These are phyloP conservation scores for Sparidentex hasta DNA, from an alignment of 2,797 vertebrate species.

Conservation along the genomic window DNA sequence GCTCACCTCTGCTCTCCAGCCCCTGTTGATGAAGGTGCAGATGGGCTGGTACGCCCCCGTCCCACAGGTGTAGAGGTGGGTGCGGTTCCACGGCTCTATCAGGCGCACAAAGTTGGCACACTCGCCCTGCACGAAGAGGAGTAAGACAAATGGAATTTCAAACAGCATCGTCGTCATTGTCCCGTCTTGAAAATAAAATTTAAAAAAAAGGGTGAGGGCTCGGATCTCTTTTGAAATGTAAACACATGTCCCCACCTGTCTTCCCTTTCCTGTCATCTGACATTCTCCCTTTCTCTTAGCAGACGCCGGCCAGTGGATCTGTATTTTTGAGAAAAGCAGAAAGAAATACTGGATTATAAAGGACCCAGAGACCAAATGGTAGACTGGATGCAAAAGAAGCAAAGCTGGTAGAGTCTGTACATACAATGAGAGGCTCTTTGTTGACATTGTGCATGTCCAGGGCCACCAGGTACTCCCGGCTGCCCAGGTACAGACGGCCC, in stretches of 20 bases:
- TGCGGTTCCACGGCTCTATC: conserved; percentile 91
- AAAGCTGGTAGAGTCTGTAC: conserved; percentile 48
- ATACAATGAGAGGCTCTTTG: conserved; percentile 91
- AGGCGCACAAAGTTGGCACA: conserved; percentile 91
- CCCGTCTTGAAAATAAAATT: conserved; percentile 47
- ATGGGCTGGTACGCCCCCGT: conserved; percentile 91
- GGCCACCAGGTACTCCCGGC: conserved; percentile 90
- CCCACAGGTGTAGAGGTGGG: conserved; percentile 90
- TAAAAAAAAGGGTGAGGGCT: background rate
- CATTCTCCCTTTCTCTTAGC: conserved; percentile 89
- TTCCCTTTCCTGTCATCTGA: conserved; percentile 90
- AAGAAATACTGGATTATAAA: conserved; percentile 29
- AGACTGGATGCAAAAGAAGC: conserved; percentile 28
- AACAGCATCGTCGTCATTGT: conserved; percentile 31
- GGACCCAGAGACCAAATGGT: conserved; percentile 48
- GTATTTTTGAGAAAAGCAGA: conserved; percentile 23
- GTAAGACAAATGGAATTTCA: conserved; percentile 55
- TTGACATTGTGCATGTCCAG: conserved; percentile 92
- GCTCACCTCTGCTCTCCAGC: conserved; percentile 90
- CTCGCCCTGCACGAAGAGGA: conserved; percentile 83
- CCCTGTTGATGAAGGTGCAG: conserved; percentile 89
- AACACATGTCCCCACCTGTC: conserved; percentile 80
- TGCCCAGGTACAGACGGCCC: conserved; percentile 90
- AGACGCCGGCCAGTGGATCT: conserved; percentile 91
- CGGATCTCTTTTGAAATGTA: conserved; percentile 34